Base-by-base conservation (phyloP, 1,140 invertebrate genomes). In the Drosophila kohkoa region DNA sequence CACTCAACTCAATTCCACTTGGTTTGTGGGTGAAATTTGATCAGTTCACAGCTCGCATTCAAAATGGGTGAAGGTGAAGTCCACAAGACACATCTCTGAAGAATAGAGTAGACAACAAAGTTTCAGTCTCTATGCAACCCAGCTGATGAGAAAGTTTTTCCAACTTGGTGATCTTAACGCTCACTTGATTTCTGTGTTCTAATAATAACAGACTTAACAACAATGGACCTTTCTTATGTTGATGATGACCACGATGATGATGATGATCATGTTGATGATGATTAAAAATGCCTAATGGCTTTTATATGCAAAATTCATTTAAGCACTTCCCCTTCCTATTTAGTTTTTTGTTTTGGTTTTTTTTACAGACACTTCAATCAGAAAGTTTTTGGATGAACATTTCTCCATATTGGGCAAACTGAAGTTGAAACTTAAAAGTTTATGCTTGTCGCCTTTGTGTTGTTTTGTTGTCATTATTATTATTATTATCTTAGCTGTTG, bases 121-220 rank as follows among this genome's bases (percentile, higher is more conserved):
- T 25, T 38, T 58, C 38, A 45, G 20, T 45, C 35, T 43, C 49
- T 28, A 20, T 45, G 6, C 20, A 25, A 4, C 43, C 28, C 15
- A n/a, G 49, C 57, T 49, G 72, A 82, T 87, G 77, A 75, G 85
- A 88, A 88, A 88, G 83, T 88, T 83, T 88, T 81, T 65, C 43
- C 60, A 60, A 20, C 64, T 73, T 76, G 68, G 80, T 69, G 83
- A 87, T 87, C 83, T 88, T 88, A 88, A 88, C 83, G 83, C 83
- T 88, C 70, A 89, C 83, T 89, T 88, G 85, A 81, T 49, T 89
- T 81, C 80, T 88, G 85, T 88, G 83, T 88, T 88, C 83, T 88
- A 88, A 88, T 89, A 88, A 88, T 77, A 85, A 82, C 41, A 59
- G 63, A 43, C 52, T 10, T 13, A 55, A 41, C 65, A 75, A 78